Percentiles rank a stretch among this genome's conserved stretches.
Conservation (phyloP, 2,888 invertebrate species). For the Noctua janthe region DNA sequence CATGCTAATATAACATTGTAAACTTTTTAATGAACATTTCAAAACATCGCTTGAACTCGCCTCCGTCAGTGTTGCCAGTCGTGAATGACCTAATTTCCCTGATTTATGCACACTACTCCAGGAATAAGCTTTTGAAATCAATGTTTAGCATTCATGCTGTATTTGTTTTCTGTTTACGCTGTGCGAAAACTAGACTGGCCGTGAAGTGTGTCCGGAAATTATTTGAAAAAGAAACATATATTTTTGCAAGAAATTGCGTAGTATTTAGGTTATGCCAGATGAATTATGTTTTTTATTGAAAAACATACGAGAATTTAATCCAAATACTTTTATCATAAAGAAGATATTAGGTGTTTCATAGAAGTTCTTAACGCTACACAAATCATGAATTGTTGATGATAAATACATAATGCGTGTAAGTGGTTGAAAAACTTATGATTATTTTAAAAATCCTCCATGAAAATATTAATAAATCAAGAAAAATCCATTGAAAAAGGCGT, state of each 20-base stretch:
- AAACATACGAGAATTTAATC: background rate
- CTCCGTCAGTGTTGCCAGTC: slow-evolving; percentile 50
- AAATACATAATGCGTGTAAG: background rate
- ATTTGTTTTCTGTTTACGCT: slow-evolving; percentile 57
- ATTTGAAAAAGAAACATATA: background rate
- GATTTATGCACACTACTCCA: slow-evolving; percentile 74
- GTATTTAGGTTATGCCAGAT: background rate
- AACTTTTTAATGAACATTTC: slow-evolving; percentile 62
- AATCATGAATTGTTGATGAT: slow-evolving; percentile 8
- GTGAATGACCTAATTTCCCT: slow-evolving; percentile 75
- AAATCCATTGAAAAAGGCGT: background rate
- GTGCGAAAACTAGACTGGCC: slow-evolving; percentile 33
- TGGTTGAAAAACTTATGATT: background rate
- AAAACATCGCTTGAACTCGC: slow-evolving; percentile 44
- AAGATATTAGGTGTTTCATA: background rate
- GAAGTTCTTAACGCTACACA: slow-evolving; percentile 4
- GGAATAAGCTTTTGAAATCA: slow-evolving; percentile 75
- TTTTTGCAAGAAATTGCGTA: background rate
- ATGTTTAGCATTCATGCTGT: slow-evolving; percentile 65
- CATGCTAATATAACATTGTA: slow-evolving; percentile 65
- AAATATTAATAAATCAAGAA: background rate
- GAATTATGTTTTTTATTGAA: background rate
- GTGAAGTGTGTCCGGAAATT: slow-evolving; percentile 12
- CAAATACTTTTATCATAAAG: slow-evolving; percentile 10
- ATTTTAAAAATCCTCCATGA: background rate